Evolutionary conservation across 2,888 invertebrate genomes (phyloP), one percentile per base, ranked within the genome.

Genomic region (Fabriciana adippe): DNA sequence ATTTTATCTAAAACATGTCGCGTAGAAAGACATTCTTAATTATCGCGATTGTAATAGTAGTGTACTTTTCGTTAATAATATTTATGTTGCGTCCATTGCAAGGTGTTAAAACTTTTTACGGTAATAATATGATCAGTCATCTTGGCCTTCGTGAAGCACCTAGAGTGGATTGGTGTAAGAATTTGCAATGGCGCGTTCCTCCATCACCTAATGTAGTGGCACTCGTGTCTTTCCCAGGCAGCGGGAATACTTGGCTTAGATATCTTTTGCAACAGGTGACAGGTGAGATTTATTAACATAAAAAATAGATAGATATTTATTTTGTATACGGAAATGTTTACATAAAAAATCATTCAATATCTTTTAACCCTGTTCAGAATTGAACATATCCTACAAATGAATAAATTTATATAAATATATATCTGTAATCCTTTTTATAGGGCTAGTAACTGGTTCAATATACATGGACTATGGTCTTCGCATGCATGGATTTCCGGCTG

Each of bases 201-300:
- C 93, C 93, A 13, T 89, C 93, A 1, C 71, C 77, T 0, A 76
- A 85, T 14, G 89, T 94, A 11, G 93, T 94, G 0, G 97, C 96
- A 0, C 86, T 97, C 47, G 96, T 95, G 0, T 96, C 96, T 0
- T 96, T 95, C 83, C 97, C 97, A 6, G 97, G 97, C n/a, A 96
- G 96, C 80, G 97, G 97, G 0, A 97, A 97, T 81, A 97, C 97
- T 26, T 97, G 97, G 97, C 86, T 97, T 16, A 87, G 97, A 67
- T 97, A 97, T 82, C 86, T 97, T 54, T 83, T 97, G 56, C 96
- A 97, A 82, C 96, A 97, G 86, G 94, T 94, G 41, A 96, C 96
- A 80, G 96, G 96, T 95, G 75, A 69, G 60, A 57, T 5, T 57
- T 18, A 26, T 3, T 13, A n/a, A 53, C 2, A 54, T 35, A 57